Evolutionary conservation across 2,888 invertebrate species (phyloP), one percentile per base, ranked within the genome.

Genomic region (Brenthis daphne): DNA sequence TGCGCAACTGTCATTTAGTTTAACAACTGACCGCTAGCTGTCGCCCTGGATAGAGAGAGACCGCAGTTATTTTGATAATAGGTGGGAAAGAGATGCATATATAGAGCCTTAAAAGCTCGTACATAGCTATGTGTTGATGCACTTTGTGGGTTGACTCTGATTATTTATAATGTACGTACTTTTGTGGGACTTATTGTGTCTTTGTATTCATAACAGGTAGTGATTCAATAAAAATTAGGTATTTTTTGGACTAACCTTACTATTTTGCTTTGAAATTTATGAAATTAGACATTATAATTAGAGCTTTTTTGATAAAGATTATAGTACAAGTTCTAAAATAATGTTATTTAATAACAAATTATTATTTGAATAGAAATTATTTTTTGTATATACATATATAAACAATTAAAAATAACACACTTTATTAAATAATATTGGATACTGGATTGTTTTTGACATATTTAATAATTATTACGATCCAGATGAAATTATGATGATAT

Each of bases 1-100:
- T 77, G 78, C 77, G 89, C 90, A 86, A 86, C 86, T 89, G 91
- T 91, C 92, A 90, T 76, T 76, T 79, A 82, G 81, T 88, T 75
- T 84, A 77, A 75, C 72, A 74, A 76, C 74, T 78, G 75, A 79
- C 85, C 92, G 86, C 84, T 80, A 90, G 89, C 75, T 82, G 86
- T 87, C 90, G 88, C 77, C 75, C 67, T 77, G 74, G 56, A 29
- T 63, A 65, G 80, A 86, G 54, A 20, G 83, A 79, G 85, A 85
- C 37, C 16, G 65, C 12, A 37, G 3, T 65, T 33, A 5, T 56
- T 54, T 65, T 13, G 5, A 48, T 60, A 55, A 68, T 57, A 20
- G 13, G 78, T 64, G 75, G 4, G 74, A 77, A 12, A 68, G 58
- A 43, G 75, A 76, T 6, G 37, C 67, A 33, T 51, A 69, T 65